Evolutionary conservation across 2,888 invertebrate genomes (phyloP).

Genomic region (Pseudococcus longispinus): DNA sequence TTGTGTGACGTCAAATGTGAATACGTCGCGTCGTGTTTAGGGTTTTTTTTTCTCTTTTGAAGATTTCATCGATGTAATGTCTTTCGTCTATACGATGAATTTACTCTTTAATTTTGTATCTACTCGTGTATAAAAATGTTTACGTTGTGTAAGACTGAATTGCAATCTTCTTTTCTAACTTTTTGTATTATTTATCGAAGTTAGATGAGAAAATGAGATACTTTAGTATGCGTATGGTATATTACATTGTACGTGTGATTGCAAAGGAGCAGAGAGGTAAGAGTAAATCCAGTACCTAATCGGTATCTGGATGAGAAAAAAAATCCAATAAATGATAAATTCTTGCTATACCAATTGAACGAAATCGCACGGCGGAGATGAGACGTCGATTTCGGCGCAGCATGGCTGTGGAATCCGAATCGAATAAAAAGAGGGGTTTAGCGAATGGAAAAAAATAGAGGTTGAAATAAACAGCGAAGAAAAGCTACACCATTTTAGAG

Average conservation of each 20-base stretch:
- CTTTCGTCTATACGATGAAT: background rate
- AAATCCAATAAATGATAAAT: constrained; percentile 44
- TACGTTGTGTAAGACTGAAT: background rate
- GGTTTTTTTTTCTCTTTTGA: background rate
- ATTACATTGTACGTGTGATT: background rate
- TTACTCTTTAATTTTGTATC: background rate
- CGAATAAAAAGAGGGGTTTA: background rate
- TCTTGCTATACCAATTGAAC: constrained; percentile 27
- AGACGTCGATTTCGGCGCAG: background rate
- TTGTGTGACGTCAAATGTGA: background rate
- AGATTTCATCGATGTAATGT: background rate
- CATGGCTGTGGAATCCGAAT: background rate
- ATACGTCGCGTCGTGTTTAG: background rate
- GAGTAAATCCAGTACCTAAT: constrained; percentile 19
- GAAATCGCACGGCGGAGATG: background rate
- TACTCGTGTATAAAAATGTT: background rate
- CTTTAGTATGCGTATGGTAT: background rate
- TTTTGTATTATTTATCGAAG: background rate
- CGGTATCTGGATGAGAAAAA: background rate
- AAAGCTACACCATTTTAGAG: constrained; percentile 44
- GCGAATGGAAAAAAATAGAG: background rate
- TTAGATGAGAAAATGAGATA: background rate
- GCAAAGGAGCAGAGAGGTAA: background rate
- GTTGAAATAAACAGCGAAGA: constrained; percentile 36
- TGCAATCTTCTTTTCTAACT: background rate